Evolutionary conservation across 1,140 invertebrate species (phyloP).

Genomic region (Hormaphis cornu): DNA sequence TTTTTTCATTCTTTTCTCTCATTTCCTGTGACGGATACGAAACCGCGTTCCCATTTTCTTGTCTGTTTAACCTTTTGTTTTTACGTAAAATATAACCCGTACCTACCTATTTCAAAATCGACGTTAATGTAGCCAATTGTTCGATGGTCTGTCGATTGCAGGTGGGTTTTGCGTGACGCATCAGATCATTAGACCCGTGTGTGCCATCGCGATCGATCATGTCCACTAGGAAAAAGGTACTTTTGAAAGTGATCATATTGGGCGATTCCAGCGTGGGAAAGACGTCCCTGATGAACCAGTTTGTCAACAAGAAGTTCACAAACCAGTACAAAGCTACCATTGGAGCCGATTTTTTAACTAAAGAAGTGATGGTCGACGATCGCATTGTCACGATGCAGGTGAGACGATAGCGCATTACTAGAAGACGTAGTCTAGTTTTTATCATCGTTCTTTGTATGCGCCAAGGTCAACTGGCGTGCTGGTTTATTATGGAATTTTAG

Average conservation of each 20-base stretch:
- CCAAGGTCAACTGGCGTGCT: background rate
- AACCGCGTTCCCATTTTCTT: too few species aligned
- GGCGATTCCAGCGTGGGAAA: slow-evolving; percentile 98
- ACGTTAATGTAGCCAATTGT: too few species aligned
- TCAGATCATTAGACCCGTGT: too few species aligned
- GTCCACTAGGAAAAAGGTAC: slow-evolving; percentile 89
- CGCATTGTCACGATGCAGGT: slow-evolving; percentile 98
- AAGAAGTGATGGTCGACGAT: slow-evolving; percentile 98
- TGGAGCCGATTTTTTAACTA: slow-evolving; percentile 98
- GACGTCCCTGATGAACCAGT: slow-evolving; percentile 99
- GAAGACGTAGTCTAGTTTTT: background rate
- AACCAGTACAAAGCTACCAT: slow-evolving; percentile 99
- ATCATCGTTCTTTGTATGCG: background rate
- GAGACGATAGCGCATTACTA: slow-evolving; percentile 37
- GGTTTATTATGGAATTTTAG: too few species aligned
- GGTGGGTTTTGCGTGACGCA: too few species aligned
- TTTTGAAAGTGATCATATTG: slow-evolving; percentile 95
- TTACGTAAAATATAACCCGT: too few species aligned
- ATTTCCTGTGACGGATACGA: too few species aligned
- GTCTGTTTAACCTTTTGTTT: too few species aligned
- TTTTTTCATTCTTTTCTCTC: too few species aligned
- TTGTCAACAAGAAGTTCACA: slow-evolving; percentile 99
- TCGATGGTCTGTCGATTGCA: background rate
- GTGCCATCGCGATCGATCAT: too few species aligned
- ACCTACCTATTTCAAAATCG: too few species aligned